phyloP scores from a whole-genome alignment of 2,113 vertebrate species.

The Atrichornis clamosus region DNA sequence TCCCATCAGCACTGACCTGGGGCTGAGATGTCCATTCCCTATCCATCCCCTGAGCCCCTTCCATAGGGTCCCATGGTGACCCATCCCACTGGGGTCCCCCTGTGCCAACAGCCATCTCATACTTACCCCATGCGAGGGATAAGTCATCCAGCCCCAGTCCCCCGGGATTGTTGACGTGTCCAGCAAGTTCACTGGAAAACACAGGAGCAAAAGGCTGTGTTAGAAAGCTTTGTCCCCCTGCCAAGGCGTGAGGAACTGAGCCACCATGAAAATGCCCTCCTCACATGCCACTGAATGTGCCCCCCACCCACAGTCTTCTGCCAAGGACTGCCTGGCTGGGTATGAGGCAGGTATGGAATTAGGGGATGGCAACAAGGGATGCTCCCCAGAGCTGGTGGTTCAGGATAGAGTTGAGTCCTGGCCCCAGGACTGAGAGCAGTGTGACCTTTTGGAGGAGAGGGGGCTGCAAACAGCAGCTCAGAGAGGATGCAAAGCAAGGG shows the following conservation, averaged over 20 bases:
- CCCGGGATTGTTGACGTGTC: constrained; percentile 88
- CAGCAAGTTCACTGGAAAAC: constrained; percentile 89
- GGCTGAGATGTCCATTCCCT: not conserved
- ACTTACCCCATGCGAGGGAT: constrained; percentile 92
- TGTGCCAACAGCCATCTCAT: not conserved
- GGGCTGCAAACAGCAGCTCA: not conserved
- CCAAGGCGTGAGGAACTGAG: not conserved
- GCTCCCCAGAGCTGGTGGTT: not conserved
- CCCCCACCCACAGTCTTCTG: not conserved
- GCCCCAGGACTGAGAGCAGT: not conserved
- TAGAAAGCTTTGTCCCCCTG: not conserved
- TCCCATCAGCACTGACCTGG: not conserved
- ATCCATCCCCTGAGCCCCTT: not conserved
- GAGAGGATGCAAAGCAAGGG: not conserved
- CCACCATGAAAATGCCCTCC: not conserved
- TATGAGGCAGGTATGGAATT: not conserved
- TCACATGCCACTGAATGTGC: not conserved
- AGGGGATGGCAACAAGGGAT: not conserved
- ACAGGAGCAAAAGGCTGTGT: not conserved
- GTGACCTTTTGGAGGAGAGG: not conserved
- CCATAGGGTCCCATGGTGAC: not conserved
- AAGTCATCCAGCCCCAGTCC: constrained; percentile 97
- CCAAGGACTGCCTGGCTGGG: not conserved
- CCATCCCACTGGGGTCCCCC: not conserved
- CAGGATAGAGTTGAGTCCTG: not conserved